Evolutionary conservation across 2,797 vertebrate genomes (phyloP).

Genomic region (Sebastes hopkinsi): DNA sequence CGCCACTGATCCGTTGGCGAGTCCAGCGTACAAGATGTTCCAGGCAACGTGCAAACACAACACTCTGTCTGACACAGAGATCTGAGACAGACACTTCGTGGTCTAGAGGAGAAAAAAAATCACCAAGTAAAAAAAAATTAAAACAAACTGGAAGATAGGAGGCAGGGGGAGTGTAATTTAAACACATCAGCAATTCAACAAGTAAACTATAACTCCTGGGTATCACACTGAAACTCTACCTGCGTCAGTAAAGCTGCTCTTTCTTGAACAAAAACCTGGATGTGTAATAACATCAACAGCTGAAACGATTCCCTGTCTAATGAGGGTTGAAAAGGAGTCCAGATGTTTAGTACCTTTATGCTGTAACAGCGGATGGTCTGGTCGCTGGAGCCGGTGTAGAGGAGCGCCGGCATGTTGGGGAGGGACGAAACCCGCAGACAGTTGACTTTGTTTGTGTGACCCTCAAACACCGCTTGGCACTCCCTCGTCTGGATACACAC

Average conservation of each 20-base stretch:
- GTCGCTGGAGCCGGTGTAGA: constrained; percentile 96
- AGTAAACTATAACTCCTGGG: neutral
- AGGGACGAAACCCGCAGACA: constrained; percentile 89
- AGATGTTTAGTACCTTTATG: constrained; percentile 81
- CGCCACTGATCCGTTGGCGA: constrained; percentile 90
- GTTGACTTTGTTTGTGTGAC: constrained; percentile 93
- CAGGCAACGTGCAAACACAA: constrained; percentile 92
- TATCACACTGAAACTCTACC: neutral
- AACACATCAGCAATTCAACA: neutral
- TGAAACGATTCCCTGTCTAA: neutral
- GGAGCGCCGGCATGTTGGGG: constrained; percentile 77
- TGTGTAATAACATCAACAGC: neutral
- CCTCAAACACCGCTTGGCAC: constrained; percentile 88
- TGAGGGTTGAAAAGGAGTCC: neutral
- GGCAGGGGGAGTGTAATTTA: neutral
- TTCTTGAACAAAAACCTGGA: neutral
- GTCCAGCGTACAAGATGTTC: constrained; percentile 91
- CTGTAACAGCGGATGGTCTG: constrained; percentile 91
- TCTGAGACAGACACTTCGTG: constrained; percentile 82
- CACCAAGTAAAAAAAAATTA: neutral
- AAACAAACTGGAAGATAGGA: neutral
- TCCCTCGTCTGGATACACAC: constrained; percentile 83
- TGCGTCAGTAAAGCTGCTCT: neutral
- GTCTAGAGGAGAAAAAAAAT: constrained; percentile 74
- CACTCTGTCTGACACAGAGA: constrained; percentile 88